Evolutionary conservation across 1,140 invertebrate species (phyloP).

Genomic region (Oedothorax gibbosus): DNA sequence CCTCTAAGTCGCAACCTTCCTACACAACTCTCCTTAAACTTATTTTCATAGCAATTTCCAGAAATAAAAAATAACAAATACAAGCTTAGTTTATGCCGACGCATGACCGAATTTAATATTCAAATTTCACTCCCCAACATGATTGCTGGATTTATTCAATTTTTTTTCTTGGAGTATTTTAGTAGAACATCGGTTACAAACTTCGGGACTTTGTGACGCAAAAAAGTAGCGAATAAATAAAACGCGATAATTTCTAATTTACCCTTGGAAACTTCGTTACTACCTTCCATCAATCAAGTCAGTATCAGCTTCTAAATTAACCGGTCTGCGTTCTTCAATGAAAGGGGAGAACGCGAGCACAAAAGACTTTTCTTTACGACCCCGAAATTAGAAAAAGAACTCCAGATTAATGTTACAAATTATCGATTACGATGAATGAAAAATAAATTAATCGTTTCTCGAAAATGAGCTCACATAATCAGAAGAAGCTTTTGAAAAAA

Average conservation of each 20-base stretch:
- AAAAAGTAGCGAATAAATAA: not conserved
- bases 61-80: too few species aligned
- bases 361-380: too few species aligned
- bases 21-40: too few species aligned
- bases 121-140: not conserved
- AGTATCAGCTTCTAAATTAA: too few species aligned
- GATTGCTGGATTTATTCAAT: not conserved
- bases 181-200: too few species aligned
- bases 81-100: not conserved
- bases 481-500: not conserved
- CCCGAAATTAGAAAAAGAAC: not conserved
- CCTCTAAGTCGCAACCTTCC: too few species aligned
- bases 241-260: constrained; percentile 5
- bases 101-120: not conserved
- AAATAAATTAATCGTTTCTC: not conserved
- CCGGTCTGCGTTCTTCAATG: too few species aligned
- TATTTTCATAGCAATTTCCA: too few species aligned
- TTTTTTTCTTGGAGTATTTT: too few species aligned
- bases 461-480: not conserved
- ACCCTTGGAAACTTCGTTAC: not conserved
- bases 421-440: constrained; percentile 2
- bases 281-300: not conserved
- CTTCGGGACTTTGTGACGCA: not conserved
- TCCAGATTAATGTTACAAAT: not conserved
- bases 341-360: too few species aligned